Conservation (phyloP, 2,797 vertebrate species). For the Rachycentron canadum region DNA sequence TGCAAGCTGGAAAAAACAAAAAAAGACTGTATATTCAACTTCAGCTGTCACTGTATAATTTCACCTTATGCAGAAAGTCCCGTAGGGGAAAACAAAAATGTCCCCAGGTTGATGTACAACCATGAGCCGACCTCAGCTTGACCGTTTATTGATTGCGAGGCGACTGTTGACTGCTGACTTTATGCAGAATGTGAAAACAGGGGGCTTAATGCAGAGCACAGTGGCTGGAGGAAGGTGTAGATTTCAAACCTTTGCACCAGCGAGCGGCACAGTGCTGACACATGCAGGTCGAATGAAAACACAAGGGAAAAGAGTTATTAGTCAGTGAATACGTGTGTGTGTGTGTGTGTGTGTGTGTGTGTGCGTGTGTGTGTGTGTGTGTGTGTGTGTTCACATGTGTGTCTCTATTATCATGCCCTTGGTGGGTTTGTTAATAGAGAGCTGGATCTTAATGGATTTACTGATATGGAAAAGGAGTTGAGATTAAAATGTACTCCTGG, state of each 20-base stretch:
- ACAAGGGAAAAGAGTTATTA: conserved; percentile 52
- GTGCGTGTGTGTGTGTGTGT: conserved; percentile 32
- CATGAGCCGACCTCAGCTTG: conserved; percentile 67
- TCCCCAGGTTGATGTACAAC: conserved; percentile 68
- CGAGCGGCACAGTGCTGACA: conserved; percentile 65
- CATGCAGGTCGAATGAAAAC: conserved; percentile 54
- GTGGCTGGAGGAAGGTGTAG: conserved; percentile 54
- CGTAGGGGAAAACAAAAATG: conserved; percentile 57
- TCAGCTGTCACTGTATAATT: conserved; percentile 57
- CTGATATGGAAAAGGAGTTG: conserved; percentile 59
- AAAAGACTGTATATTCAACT: conserved; percentile 37
- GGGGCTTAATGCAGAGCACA: conserved; percentile 41
- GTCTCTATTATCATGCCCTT: conserved; percentile 46
- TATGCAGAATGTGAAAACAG: conserved; percentile 67
- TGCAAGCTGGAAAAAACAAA: neutral
- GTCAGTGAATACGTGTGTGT: conserved; percentile 32
- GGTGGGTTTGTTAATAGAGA: conserved; percentile 36
- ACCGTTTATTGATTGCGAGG: conserved; percentile 66
- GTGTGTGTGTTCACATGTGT: conserved; percentile 27
- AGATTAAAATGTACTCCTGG: conserved; percentile 61
- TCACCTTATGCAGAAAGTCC: conserved; percentile 49
- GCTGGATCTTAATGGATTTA: conserved; percentile 53
- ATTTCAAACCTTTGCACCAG: conserved; percentile 73
- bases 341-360: conserved; percentile 16
- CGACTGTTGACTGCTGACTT: conserved; percentile 70